These are phyloP conservation scores for Paedocypris micromegethes DNA, from an alignment of 2,797 vertebrate genomes.

Conservation along the genomic window DNA sequence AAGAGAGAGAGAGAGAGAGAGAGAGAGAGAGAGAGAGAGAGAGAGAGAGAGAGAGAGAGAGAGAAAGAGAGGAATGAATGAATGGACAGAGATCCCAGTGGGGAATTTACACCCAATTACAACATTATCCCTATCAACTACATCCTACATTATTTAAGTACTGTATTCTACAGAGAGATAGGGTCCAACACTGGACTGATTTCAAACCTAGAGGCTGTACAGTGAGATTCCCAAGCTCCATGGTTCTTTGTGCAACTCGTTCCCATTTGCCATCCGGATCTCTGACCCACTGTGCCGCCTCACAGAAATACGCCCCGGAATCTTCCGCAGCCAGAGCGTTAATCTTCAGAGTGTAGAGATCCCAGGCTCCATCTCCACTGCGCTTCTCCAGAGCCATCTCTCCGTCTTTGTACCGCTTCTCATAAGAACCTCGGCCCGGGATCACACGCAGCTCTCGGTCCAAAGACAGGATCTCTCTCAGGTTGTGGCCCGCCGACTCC, in stretches of 20 bases:
- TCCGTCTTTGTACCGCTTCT: slow-evolving; percentile 63
- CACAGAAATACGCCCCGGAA: slow-evolving; percentile 77
- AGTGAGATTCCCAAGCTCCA: slow-evolving; percentile 76
- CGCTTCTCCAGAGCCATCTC: slow-evolving; percentile 78
- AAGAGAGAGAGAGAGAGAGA: no score
- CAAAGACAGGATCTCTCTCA: slow-evolving; percentile 74
- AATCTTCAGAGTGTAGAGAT: slow-evolving; percentile 74
- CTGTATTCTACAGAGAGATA: neutral
- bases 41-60: no score
- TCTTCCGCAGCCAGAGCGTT: slow-evolving; percentile 67
- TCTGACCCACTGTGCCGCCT: slow-evolving; percentile 79
- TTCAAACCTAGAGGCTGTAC: slow-evolving; percentile 73
- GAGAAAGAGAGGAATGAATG: no score
- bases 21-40: no score
- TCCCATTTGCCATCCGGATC: slow-evolving; percentile 79
- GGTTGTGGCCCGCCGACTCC: slow-evolving; percentile 60
- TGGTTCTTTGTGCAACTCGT: slow-evolving; percentile 75
- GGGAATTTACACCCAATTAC: no score
- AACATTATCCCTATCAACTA: no score
- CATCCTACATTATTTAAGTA: no score
- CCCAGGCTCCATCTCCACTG: slow-evolving; percentile 58
- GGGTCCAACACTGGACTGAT: neutral
- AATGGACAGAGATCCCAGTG: no score
- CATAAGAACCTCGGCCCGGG: slow-evolving; percentile 61
- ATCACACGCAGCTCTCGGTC: slow-evolving; percentile 68